phyloP scores from a whole-genome alignment of 1,140 invertebrate species.

The Geopemphigus sp. region DNA sequence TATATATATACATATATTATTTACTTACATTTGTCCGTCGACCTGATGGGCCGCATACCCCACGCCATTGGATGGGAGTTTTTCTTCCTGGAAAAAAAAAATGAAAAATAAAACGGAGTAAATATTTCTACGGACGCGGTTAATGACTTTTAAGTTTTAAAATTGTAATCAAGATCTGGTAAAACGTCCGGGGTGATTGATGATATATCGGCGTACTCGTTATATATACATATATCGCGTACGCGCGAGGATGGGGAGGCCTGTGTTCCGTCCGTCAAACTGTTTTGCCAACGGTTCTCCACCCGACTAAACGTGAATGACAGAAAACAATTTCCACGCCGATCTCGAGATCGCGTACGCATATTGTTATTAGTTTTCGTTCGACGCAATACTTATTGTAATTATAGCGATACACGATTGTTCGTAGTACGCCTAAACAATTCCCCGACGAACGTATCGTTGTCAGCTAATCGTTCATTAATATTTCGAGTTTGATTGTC shows the following conservation, averaged over 20 bases:
- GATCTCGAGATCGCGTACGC: neutral
- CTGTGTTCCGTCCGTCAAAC: conserved; percentile 25
- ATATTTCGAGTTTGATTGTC: neutral
- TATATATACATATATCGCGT: too few species aligned
- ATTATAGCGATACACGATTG: too few species aligned
- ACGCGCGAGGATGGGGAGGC: too few species aligned
- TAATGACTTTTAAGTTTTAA: conserved; percentile 49
- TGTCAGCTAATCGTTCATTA: neutral
- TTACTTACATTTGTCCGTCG: conserved; percentile 47
- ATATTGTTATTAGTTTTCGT: conserved; percentile 11
- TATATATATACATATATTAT: neutral
- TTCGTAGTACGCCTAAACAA: neutral
- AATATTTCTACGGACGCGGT: conserved; percentile 24
- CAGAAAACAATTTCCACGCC: conserved; percentile 31
- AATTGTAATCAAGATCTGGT: conserved; percentile 42
- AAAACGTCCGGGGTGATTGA: conserved; percentile 40
- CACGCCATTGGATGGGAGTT: conserved; percentile 33
- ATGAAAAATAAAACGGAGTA: neutral
- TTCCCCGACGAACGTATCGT: neutral
- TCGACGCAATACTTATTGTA: too few species aligned
- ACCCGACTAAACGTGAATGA: conserved; percentile 8
- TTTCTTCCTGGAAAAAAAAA: conserved; percentile 45
- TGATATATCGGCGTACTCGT: neutral
- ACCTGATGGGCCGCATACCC: conserved; percentile 42
- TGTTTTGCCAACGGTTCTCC: neutral